Evolutionary conservation across 2,113 vertebrate genomes (phyloP), one percentile per base, ranked within the genome.

Genomic region (Onychostoma macrolepis): DNA sequence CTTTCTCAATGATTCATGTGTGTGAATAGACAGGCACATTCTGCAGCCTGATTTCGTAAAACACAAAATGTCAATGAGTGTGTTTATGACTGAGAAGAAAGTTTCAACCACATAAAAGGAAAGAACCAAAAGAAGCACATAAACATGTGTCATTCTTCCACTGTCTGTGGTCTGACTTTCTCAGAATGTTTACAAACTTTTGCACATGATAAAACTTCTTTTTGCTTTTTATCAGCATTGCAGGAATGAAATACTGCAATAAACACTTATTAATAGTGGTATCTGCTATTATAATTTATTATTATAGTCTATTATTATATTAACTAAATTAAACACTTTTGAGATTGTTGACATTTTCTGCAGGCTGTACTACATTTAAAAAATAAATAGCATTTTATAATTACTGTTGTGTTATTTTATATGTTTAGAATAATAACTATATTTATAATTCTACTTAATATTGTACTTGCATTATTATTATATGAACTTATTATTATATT

Each of bases 51-150:
- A 41, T 75, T 84, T 84, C 21, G 5, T 67, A 28, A 80, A 84
- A 80, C 45, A 69, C 41, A 71, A 63, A 45, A 79, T 83, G 78
- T 87, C 41, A 71, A 77, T 85, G 83, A 85, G 75, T 41, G 63
- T 41, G 53, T 83, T 83, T 81, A 33, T 65, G 30, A 80, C 50
- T 5, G 41, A 75, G 30, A 53, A n/a, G 58, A 69, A 90, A 28
- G 26, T 83, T 83, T 36, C 21, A 53, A 24, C 65, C 43, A 69
- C 63, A 50, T 24, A 7, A 71, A 67, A 69, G 43, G 19, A 67
- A 10, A 48, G 4, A 69, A 5, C 63, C 9, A 69, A 48, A 33
- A 69, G 12, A 61, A 58, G 3, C 77, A 7, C 7, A 33, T 48
- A 81, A 65, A 28, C 21, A 43, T 9, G 17, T 21, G 10, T 12